Evolutionary conservation across 2,797 vertebrate species (phyloP).

Genomic region (Tapera naevia): DNA sequence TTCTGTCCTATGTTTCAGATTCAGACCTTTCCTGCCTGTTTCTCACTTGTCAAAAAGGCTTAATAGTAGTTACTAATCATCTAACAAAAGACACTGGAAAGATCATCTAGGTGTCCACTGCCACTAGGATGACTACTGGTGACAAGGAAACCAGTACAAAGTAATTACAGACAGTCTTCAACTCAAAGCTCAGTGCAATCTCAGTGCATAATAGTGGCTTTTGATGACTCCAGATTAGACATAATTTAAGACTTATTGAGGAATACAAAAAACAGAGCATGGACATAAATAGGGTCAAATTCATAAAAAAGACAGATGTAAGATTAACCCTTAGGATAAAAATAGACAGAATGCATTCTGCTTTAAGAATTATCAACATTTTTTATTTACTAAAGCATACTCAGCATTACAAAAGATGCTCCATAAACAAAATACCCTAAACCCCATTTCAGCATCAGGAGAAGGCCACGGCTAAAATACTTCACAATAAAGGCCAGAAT

Average conservation of each 20-base stretch:
- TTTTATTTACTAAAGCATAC: neutral
- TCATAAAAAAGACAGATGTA: neutral
- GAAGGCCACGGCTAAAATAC: neutral
- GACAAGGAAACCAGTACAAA: neutral
- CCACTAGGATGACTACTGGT: neutral
- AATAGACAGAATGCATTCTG: neutral
- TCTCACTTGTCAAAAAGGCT: neutral
- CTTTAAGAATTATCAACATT: neutral
- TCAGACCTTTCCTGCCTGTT: neutral
- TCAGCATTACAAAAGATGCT: neutral
- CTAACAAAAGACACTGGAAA: neutral
- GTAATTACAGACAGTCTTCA: neutral
- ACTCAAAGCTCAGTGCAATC: neutral
- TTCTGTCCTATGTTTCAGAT: neutral
- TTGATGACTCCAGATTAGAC: neutral
- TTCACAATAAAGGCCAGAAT: neutral
- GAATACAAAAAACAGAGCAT: neutral
- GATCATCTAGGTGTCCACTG: neutral
- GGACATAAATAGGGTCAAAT: neutral
- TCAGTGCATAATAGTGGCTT: neutral
- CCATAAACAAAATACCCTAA: neutral
- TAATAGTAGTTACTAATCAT: neutral
- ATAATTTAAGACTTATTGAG: conserved; percentile 24
- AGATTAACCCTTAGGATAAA: conserved; percentile 6
- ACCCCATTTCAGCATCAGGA: neutral